These are phyloP conservation scores for Oithona nana DNA, from an alignment of 2,888 invertebrate species.

Conservation along the genomic window DNA sequence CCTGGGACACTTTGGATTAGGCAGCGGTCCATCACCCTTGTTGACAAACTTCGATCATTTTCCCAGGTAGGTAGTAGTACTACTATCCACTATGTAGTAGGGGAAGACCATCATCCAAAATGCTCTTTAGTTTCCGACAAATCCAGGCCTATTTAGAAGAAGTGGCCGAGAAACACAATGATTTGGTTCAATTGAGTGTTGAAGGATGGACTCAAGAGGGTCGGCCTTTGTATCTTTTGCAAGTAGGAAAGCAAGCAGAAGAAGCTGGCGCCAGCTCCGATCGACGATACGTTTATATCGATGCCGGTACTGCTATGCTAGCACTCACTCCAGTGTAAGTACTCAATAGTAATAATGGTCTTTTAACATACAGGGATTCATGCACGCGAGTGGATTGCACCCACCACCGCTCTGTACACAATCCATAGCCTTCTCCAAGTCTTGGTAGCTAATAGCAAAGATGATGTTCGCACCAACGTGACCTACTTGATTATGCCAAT, in stretches of 20 bases:
- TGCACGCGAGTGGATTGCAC: slow-evolving; percentile 5
- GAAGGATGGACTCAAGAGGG: neutral
- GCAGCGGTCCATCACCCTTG: neutral
- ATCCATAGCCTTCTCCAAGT: neutral
- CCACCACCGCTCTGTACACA: neutral
- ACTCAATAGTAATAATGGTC: too few species aligned
- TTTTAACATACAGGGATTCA: slow-evolving; percentile 2
- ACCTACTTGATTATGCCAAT: slow-evolving; percentile 11
- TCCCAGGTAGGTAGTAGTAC: neutral
- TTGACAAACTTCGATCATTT: neutral
- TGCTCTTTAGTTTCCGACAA: neutral
- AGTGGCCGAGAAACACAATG: neutral
- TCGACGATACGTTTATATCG: neutral
- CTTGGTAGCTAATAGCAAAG: neutral
- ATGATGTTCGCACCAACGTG: neutral
- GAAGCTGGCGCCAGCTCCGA: too few species aligned
- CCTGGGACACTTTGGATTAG: too few species aligned
- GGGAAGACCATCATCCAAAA: too few species aligned
- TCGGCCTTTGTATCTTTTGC: neutral
- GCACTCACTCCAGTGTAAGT: too few species aligned
- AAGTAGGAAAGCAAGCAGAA: neutral
- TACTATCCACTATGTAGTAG: too few species aligned
- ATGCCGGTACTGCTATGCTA: too few species aligned
- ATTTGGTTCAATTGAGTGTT: neutral
- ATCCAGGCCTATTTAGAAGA: neutral